These are phyloP conservation scores for Tautogolabrus adspersus DNA, from an alignment of 2,113 vertebrate species.

Conservation along the genomic window DNA sequence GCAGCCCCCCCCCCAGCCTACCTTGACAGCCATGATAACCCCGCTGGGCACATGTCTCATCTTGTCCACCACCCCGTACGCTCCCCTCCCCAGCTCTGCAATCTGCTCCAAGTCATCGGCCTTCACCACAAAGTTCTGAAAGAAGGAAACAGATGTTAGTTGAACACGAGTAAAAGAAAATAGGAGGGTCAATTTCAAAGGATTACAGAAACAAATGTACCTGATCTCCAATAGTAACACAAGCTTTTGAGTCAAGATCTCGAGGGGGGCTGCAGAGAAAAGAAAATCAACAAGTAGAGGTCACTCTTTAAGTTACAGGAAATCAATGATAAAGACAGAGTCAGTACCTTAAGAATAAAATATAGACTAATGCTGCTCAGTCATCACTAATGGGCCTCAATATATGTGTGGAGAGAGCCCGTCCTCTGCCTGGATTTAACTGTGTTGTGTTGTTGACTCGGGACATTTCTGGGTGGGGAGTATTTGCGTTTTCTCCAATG, in stretches of 20 bases:
- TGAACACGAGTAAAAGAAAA: not conserved
- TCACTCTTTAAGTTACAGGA: not conserved
- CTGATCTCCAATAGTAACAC: slow-evolving; percentile 95
- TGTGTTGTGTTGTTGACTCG: too few relatives aligned
- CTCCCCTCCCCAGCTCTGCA: slow-evolving; percentile 93
- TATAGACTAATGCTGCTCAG: too few relatives aligned
- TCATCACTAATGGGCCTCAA: too few relatives aligned
- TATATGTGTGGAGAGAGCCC: too few relatives aligned
- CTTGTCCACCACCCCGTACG: slow-evolving; percentile 98
- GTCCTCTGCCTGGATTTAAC: too few relatives aligned
- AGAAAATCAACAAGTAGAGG: not conserved
- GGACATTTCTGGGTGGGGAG: too few relatives aligned
- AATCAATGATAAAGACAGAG: too few relatives aligned
- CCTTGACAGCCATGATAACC: slow-evolving; percentile 99
- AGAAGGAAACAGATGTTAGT: not conserved
- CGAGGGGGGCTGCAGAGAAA: slow-evolving; percentile 89
- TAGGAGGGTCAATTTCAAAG: not conserved
- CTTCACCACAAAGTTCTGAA: slow-evolving; percentile 97
- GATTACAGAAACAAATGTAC: slow-evolving; percentile 72
- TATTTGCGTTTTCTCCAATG: too few relatives aligned
- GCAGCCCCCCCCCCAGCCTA: slow-evolving; percentile 64
- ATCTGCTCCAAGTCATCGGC: slow-evolving; percentile 98
- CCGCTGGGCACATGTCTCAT: slow-evolving; percentile 96
- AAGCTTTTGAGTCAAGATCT: slow-evolving; percentile 97
- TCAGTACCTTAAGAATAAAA: too few relatives aligned